Conservation (phyloP, 2,113 vertebrate genomes). For the Dipodomys spectabilis region DNA sequence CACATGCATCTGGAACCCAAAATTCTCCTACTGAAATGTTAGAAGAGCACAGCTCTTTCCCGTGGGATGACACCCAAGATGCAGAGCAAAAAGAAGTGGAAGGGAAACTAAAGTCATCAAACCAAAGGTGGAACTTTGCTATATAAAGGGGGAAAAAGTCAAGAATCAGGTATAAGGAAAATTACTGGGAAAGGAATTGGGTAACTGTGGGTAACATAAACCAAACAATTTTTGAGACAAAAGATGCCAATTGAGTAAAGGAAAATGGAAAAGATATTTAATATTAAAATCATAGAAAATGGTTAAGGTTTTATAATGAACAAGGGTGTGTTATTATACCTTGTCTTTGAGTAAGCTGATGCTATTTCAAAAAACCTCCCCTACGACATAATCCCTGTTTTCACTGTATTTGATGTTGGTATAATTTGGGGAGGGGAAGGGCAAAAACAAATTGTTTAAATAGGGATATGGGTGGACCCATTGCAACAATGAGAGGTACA, state of each 20-base stretch:
- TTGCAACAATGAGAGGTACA: too few species aligned
- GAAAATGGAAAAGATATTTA: background rate
- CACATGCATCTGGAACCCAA: background rate
- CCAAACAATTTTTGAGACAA: background rate
- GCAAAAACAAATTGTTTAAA: too few species aligned
- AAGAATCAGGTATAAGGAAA: background rate
- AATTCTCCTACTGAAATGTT: background rate
- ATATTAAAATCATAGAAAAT: background rate
- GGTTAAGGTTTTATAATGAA: background rate
- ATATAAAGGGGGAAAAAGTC: background rate
- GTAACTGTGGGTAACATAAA: background rate
- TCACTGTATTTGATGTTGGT: too few species aligned
- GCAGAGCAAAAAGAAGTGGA: background rate
- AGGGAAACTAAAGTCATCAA: background rate
- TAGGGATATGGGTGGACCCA: too few species aligned
- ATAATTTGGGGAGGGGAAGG: too few species aligned
- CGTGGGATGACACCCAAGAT: background rate
- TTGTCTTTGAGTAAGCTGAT: background rate
- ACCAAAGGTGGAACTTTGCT: background rate
- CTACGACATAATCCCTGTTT: too few species aligned
- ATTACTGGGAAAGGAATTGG: background rate
- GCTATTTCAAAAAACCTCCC: slow-evolving; percentile 17
- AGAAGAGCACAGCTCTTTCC: background rate
- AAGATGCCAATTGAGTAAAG: background rate
- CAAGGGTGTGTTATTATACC: slow-evolving; percentile 54